Base-by-base conservation (phyloP, 2,797 vertebrate genomes). In the Melanotaenia nigrans region DNA sequence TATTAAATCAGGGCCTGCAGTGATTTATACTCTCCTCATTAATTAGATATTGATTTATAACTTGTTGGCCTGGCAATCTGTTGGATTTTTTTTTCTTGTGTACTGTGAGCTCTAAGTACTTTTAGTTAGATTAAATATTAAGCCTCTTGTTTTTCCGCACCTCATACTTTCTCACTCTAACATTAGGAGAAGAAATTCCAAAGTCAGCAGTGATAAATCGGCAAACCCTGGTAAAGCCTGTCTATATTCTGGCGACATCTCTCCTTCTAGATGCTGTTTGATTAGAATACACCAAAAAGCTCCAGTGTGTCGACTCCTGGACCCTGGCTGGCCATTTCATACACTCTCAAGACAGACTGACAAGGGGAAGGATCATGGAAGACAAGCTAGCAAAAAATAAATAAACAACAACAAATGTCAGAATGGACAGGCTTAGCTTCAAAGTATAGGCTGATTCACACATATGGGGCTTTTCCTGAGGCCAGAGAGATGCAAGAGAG, bases 11-110 rank as follows among this genome's bases (percentile, higher is more conserved):
- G 57, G 61, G 76, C 59, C 61, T 56, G 61, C 75, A 65, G 81
- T 90, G 88, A 91, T 91, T 90, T 84, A 89, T 90, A 72, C 68
- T 73, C 84, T 79, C 65, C 80, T 87, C 85, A 87, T 91, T 90
- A 91, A 90, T 92, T 90, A 88, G 65, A 85, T 91, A 92, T 92
- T 89, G 90, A 92, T 91, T 89, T 77, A 90, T 76, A 86, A 86
- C 75, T 76, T 86, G 77, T 80, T 91, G 82, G 79, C 78, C 75
- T 86, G 81, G 85, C 74, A 81, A 82, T 84, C 77, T 76, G 65
- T 80, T 81, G 73, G 64, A 71, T 77, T 88, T 85, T 81, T 40
- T 75, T 82, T 85, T 70, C 18, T 87, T 87, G 78, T 87, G 70
- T 87, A 77, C 65, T 70, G 55, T 76, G 78, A 77, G 75, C 78